Evolutionary conservation across 2,113 vertebrate species (phyloP), one percentile per base, ranked within the genome.

Genomic region (Okapia johnstoni): DNA sequence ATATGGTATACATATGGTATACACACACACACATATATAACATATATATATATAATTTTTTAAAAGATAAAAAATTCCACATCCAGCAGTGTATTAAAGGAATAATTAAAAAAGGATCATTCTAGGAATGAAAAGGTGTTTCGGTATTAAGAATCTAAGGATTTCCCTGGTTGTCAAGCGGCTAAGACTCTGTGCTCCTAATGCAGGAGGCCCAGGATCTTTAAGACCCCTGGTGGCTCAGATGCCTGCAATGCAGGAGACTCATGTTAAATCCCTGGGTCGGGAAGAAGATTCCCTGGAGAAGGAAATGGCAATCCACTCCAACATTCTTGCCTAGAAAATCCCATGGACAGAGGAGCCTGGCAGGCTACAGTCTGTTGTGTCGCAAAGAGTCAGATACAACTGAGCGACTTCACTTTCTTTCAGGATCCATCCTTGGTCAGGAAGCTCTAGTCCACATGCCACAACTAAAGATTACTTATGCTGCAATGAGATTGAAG

Each of bases 261-360:
- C n/a, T 2, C 2, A 0, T 10, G 2, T 40, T 70, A 0, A 2
- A 23, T 70, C n/a, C 1, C n/a, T 23, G n/a, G 21, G 10, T 40
- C 0, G 0, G 66, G n/a, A 70, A 40, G n/a, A 70, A 70, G 66
- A 40, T 12, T 23, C n/a, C 66, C 10, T 70, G n/a, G n/a, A 73
- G 5, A 40, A 73, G n/a, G 66, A 40, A 70, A 70, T 40, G 66
- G 19, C 66, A 36, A 70, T n/a, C n/a, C n/a, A 70, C 66, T 70
- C 66, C 66, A 70, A 12, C 23, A 70, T 40, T 70, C 19, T 36
- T 70, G n/a, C 19, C 66, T 40, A 1, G 66, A 70, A 40, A 70
- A 70, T 70, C n/a, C n/a, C 9, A 12, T 6, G n/a, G 66, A 70
- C 66, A 40, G n/a, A 70, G n/a, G 66, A 40, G n/a, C 66, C 66